Evolutionary conservation across 2,888 invertebrate species (phyloP).

Genomic region (Celastrina argiolus): DNA sequence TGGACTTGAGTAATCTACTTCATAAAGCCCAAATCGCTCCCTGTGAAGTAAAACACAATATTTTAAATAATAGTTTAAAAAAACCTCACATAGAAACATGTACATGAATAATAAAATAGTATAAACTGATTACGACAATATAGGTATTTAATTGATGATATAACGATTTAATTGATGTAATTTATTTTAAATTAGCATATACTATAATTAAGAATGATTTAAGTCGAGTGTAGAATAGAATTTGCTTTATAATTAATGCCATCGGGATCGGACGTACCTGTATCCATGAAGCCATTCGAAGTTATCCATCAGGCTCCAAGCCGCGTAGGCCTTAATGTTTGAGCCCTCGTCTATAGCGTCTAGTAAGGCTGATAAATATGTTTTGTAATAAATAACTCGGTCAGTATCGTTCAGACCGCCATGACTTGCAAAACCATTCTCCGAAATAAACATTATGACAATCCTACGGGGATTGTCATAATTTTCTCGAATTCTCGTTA

Average conservation of each 20-base stretch:
- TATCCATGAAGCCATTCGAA: constrained; percentile 80
- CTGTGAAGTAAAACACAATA: constrained; percentile 29
- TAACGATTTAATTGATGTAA: background rate
- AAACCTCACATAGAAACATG: background rate
- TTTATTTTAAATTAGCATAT: background rate
- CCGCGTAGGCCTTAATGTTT: constrained; percentile 68
- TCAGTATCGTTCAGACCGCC: constrained; percentile 55
- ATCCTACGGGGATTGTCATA: constrained; percentile 77
- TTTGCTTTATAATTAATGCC: background rate
- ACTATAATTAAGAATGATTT: background rate
- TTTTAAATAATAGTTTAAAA: background rate
- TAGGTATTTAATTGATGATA: too few species aligned
- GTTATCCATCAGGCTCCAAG: constrained; percentile 81
- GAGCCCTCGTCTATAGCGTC: constrained; percentile 64
- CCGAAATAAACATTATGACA: constrained; percentile 74
- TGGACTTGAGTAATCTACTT: constrained; percentile 37
- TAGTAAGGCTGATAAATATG: constrained; percentile 56
- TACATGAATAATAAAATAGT: background rate
- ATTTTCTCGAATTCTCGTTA: constrained; percentile 63
- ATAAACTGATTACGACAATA: background rate
- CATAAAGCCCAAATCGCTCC: constrained; percentile 40
- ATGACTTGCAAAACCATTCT: constrained; percentile 66
- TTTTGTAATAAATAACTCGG: constrained; percentile 53
- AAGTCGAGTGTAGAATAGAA: background rate
- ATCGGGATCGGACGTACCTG: constrained; percentile 41